Evolutionary conservation across 1,140 invertebrate species (phyloP), one percentile per base, ranked within the genome.

Genomic region (Lethrus apterus): DNA sequence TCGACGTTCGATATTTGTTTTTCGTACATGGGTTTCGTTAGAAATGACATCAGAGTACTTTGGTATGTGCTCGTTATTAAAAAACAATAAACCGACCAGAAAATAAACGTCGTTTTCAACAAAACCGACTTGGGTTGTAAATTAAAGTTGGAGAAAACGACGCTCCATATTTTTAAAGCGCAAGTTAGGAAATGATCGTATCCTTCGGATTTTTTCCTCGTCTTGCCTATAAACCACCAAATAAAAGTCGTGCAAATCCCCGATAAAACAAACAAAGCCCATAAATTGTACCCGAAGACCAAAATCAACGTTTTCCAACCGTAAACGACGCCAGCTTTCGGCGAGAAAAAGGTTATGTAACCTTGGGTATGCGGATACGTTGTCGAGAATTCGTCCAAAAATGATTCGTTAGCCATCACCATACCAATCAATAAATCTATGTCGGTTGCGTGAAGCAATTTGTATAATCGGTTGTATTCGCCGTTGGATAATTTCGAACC

Each of bases 391-490:
- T 52, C 40, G 4, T 36, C 14, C 7, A 19, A 32, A 29, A 20
- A 44, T 13, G 32, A 11, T 19, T 29, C 30, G 14, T 42, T 36
- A 5, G 44, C 19, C 13, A n/a, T 15, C 33, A 46, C 30, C 18
- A 29, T 18, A 2, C 50, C 50, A 19, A 44, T 31, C 10, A 52
- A 38, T 31, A 52, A 11, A 38, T 52, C 46, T n/a, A 31, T 42
- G 3, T 38, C 10, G 8, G 30, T 31, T 19, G 31, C 21, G 33
- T 30, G 18, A 8, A 52, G 13, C n/a, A 24, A 18, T 21, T 52
- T 31, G 21, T 35, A 34, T 23, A 52, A 30, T 10, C 11, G 14
- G 0, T 41, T 45, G 23, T 44, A 52, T 17, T 11, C 30, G 2
- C 50, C 50, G 30, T 52, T 41, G 24, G n/a, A 3, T 4, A 41